These are phyloP conservation scores for Meteorus cinctellus DNA, from an alignment of 2,888 invertebrate genomes.

Conservation along the genomic window DNA sequence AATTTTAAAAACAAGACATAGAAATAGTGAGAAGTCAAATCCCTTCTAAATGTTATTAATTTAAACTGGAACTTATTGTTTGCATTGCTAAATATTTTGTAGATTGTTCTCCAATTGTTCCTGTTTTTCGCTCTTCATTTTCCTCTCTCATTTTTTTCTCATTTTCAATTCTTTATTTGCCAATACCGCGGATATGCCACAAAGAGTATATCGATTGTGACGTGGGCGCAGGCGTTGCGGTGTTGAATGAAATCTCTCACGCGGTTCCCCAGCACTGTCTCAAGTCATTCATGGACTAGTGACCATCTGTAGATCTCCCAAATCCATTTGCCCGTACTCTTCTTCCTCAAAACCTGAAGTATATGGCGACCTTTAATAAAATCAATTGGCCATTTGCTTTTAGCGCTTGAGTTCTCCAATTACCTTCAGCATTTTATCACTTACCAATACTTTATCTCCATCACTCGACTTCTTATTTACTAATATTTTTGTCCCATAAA, in stretches of 20 bases:
- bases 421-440: neutral
- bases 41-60: slow-evolving; percentile 12
- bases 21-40: neutral
- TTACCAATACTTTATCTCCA: too few relatives aligned
- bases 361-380: slow-evolving; percentile 20
- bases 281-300: slow-evolving; percentile 62
- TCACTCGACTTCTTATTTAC: too few relatives aligned
- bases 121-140: neutral
- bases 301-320: slow-evolving; percentile 48
- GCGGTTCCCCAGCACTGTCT: slow-evolving; percentile 56
- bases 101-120: neutral
- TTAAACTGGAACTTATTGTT: neutral
- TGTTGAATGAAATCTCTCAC: slow-evolving; percentile 65
- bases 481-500: too few relatives aligned
- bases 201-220: slow-evolving; percentile 62
- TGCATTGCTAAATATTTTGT: slow-evolving; percentile 12
- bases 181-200: slow-evolving; percentile 52
- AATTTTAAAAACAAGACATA: neutral
- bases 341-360: slow-evolving; percentile 11
- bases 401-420: neutral
- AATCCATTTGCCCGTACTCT: slow-evolving; percentile 44
- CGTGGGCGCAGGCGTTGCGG: slow-evolving; percentile 60
- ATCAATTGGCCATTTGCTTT: neutral
- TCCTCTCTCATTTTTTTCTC: slow-evolving; percentile 16
- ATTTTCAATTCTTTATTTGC: slow-evolving; percentile 33